phyloP scores from a whole-genome alignment of 2,113 vertebrate genomes.

The Leucosticte australis region DNA sequence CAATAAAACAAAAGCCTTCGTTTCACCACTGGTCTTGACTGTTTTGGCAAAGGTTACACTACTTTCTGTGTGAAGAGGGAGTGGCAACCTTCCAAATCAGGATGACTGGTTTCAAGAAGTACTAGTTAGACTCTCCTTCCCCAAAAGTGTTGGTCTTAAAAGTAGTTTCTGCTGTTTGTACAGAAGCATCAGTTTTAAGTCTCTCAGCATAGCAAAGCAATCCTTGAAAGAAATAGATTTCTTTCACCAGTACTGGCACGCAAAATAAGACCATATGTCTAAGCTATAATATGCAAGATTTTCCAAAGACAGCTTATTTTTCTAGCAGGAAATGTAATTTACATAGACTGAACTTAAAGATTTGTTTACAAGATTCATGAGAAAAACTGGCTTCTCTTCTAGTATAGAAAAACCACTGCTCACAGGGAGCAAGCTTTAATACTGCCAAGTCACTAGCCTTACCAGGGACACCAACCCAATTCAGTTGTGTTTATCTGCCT shows the following conservation, averaged over 20 bases:
- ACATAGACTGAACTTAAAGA: neutral
- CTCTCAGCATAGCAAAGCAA: neutral
- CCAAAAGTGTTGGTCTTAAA: neutral
- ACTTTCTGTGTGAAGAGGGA: neutral
- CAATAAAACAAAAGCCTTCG: neutral
- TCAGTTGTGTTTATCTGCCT: neutral
- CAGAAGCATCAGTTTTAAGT: neutral
- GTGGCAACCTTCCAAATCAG: neutral
- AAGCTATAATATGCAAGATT: slow-evolving; percentile 33
- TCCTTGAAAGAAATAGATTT: neutral
- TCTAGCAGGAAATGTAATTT: slow-evolving; percentile 38
- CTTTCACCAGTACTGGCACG: neutral
- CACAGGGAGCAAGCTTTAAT: neutral
- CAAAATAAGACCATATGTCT: slow-evolving; percentile 37
- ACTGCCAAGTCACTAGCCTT: neutral
- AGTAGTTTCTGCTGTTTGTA: neutral
- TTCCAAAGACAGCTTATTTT: slow-evolving; percentile 32
- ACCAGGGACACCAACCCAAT: neutral
- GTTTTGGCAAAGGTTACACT: neutral
- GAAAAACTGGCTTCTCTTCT: neutral
- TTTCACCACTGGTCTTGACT: neutral
- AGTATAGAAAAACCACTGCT: neutral
- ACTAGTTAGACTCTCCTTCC: neutral
- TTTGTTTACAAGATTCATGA: neutral
- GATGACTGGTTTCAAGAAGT: neutral